Conservation (phyloP, 2,797 vertebrate genomes). For the Myotis myotis region DNA sequence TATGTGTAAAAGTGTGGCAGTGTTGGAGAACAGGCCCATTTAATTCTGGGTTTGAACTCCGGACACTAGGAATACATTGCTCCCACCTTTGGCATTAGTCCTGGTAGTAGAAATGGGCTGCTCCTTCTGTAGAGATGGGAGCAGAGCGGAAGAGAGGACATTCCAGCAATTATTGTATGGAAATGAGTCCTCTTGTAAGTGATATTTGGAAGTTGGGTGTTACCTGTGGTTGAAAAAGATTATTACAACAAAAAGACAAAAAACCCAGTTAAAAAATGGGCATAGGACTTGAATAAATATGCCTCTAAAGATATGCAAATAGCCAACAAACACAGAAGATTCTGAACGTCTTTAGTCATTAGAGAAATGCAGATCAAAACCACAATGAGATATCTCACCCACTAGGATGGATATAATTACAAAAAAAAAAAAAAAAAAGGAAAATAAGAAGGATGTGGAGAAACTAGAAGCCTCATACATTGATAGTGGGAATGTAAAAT, state of each 20-base stretch:
- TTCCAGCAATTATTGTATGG: background rate
- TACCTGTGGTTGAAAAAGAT: background rate
- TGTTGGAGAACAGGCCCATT: background rate
- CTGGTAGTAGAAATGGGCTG: background rate
- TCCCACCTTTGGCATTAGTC: background rate
- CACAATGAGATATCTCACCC: background rate
- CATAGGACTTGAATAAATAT: background rate
- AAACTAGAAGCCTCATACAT: background rate
- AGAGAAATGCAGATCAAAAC: background rate
- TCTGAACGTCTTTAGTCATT: background rate
- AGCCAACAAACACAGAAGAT: background rate
- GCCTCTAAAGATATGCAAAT: background rate
- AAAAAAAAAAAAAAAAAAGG: background rate
- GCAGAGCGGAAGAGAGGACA: background rate
- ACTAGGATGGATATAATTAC: background rate
- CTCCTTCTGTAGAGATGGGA: background rate
- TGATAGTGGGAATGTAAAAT: background rate
- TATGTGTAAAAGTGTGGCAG: background rate
- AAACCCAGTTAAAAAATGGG: background rate
- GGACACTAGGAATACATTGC: background rate
- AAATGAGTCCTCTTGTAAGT: background rate
- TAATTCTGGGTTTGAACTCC: background rate
- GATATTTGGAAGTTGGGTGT: background rate
- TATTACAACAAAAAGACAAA: background rate
- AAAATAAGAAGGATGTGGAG: background rate